Evolutionary conservation across 1,140 invertebrate genomes (phyloP), one percentile per base, ranked within the genome.

Genomic region (Meloidogyne chitwoodi): DNA sequence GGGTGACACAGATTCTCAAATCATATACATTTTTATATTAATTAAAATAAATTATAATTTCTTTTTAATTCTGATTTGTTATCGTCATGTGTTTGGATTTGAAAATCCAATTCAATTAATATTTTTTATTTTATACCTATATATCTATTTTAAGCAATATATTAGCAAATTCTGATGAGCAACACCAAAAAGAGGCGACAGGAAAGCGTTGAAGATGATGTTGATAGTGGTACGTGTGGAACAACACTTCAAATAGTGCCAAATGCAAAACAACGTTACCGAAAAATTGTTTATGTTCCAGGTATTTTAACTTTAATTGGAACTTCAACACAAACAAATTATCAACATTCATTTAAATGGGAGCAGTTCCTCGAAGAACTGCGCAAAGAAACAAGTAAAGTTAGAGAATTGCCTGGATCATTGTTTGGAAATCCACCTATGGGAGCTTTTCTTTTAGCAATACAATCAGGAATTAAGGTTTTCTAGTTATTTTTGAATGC

Each of bases 371-470:
- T 73, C n/a, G 71, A 73, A 16, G 24, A 63, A 64, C 2, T 73
- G 2, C 71, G 56, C 4, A 34, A 56, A n/a, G 44, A 61, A 63
- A 63, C 27, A n/a, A n/a, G 22, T 14, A 29, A 65, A 22, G 68
- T 48, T 11, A n/a, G 38, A 12, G 74, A 77, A 27, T 19, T 77
- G 19, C 74, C 73, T 5, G 76, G 64, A 24, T 29, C 22, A 4
- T 10, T 62, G 8, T 77, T 77, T 38, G 38, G 29, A 16, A 78
- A 67, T 61, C 71, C 76, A 19, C 48, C 76, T 16, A 41, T 77
- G 10, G 72, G 41, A 8, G 31, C 4, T 31, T 77, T 77, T 76
- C 31, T 78, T 5, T 41, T n/a, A 29, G 75, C 67, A n/a, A 77
- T 77, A 44, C 26, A 63, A 10, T n/a, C 68, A 2, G 64, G 63